Percentiles rank a stretch among this genome's conserved stretches.
These are phyloP conservation scores for Blastobasis adustella DNA, from an alignment of 2,888 invertebrate species.

Conservation along the genomic window DNA sequence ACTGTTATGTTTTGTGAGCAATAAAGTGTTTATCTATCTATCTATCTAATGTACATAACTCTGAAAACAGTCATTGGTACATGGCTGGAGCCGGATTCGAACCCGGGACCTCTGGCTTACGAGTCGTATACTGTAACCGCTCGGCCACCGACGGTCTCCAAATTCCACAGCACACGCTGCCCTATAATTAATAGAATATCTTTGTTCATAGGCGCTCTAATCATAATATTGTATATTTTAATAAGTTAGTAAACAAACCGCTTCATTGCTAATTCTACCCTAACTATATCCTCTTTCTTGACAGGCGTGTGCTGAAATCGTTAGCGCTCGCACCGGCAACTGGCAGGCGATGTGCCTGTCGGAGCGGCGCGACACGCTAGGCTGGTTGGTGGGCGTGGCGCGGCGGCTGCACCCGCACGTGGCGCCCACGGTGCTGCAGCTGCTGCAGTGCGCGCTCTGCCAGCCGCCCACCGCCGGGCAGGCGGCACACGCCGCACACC, in stretches of 20 bases:
- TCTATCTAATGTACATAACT: too few relatives aligned
- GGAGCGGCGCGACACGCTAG: conserved; percentile 81
- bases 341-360: conserved; percentile 93
- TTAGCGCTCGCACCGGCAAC: conserved; percentile 91
- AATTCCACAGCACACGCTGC: too few relatives aligned
- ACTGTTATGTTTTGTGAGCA: too few relatives aligned
- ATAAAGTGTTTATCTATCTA: too few relatives aligned
- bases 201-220: neutral
- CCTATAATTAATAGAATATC: too few relatives aligned
- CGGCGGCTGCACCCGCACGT: conserved; percentile 93
- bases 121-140: too few relatives aligned
- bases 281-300: neutral
- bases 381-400: conserved; percentile 89
- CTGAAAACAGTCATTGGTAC: too few relatives aligned
- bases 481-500: conserved; percentile 3
- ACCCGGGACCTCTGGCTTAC: too few relatives aligned
- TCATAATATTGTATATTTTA: neutral
- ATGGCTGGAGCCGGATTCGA: too few relatives aligned
- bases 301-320: conserved; percentile 91
- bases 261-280: too few relatives aligned
- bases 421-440: conserved; percentile 91
- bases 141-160: too few relatives aligned
- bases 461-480: conserved; percentile 24
- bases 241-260: neutral
- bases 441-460: conserved; percentile 92